Evolutionary conservation across 2,797 vertebrate genomes (phyloP), one percentile per base, ranked within the genome.

Genomic region (Myiotriccus ornatus): DNA sequence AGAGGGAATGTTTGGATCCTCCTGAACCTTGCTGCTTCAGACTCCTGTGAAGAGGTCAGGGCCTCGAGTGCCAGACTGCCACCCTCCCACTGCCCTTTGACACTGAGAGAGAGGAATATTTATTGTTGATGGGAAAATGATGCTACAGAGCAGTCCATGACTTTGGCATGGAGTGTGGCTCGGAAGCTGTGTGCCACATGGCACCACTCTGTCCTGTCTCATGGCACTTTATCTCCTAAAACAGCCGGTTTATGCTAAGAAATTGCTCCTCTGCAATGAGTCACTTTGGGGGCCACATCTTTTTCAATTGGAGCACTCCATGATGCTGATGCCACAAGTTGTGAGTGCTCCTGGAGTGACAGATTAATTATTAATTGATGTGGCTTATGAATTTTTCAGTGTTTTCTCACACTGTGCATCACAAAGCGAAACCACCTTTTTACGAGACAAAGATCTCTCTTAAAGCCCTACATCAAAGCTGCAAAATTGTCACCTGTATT

Each of bases 331-430:
- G 60, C 76, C 50, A 74, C 81, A 78, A 64, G 98, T 96, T 94
- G 68, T 95, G 85, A 91, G 76, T 75, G 87, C 39, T 63, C 93
- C 46, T 95, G 93, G 96, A 96, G 91, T 96, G 97, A 96, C 79
- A 89, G 94, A 98, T 98, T 97, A 97, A 98, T 98, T 98, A 98
- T 98, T 98, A 98, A 99, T 98, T 97, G 93, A 92, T 95, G 77
- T 84, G 93, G 65, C 84, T 93, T 96, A 97, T 97, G 94, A 97
- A 98, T 98, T 97, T 98, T 97, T 98, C 93, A 97, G 81, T 95
- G 68, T 97, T 98, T 94, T 97, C 81, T 97, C 97, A 98, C 94
- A 76, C 93, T 93, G 85, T 79, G 73, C 95, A 85, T 95, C 94
- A 97, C 94, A 97, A 98, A 97, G 91, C 44, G 47, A 97, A 96